Conservation (phyloP, 2,797 vertebrate genomes). For the Pantherophis vulpinus region DNA sequence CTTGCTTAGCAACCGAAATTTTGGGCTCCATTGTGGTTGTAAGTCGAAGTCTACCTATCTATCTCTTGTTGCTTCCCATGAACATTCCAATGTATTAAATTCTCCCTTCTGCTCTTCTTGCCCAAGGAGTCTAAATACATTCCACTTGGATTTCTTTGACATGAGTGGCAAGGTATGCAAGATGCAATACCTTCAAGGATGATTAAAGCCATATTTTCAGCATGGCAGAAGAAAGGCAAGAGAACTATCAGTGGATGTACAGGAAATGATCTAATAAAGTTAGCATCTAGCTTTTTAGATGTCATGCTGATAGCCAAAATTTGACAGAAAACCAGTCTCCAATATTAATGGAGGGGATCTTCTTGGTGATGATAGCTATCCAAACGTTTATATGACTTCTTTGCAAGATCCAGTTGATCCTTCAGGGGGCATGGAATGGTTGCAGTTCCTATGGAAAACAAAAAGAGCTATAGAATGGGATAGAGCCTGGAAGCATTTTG, state of each 20-base stretch:
- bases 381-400: background rate
- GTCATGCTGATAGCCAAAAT: background rate
- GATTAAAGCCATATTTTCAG: background rate
- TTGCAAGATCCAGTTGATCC: background rate
- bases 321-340: background rate
- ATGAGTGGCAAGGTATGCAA: background rate
- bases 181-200: background rate
- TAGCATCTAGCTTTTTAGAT: background rate
- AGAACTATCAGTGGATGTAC: background rate
- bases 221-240: background rate
- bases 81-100: background rate
- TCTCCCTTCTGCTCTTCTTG: background rate
- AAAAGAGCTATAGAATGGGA: background rate
- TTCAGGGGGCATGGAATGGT: background rate
- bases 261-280: background rate
- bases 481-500: background rate
- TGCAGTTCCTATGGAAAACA: background rate
- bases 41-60: background rate
- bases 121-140: background rate
- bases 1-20: background rate
- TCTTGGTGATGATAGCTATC: background rate
- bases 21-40: background rate
- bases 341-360: background rate
- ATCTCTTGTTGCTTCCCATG: background rate
- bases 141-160: background rate